These are phyloP conservation scores for Hyperoplus lanceolatus DNA, from an alignment of 2,797 vertebrate genomes.

Conservation along the genomic window DNA sequence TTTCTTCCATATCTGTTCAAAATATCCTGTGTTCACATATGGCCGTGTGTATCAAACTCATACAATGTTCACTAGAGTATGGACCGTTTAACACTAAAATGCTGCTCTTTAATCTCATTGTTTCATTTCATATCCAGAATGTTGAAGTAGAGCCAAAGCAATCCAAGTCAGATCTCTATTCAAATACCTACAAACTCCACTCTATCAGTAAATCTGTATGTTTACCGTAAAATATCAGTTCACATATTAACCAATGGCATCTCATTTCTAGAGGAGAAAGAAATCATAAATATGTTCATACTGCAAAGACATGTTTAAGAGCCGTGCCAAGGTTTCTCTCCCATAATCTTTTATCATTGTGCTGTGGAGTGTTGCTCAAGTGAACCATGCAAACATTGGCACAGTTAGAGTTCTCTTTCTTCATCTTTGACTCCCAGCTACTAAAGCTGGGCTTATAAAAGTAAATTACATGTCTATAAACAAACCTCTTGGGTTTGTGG, in stretches of 20 bases:
- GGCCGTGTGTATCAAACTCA: neutral
- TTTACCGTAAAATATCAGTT: constrained; percentile 38
- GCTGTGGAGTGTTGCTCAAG: constrained; percentile 34
- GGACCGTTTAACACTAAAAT: constrained; percentile 29
- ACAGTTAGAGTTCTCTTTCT: constrained; percentile 56
- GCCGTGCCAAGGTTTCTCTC: constrained; percentile 7
- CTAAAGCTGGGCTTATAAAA: constrained; percentile 79
- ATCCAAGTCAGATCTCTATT: constrained; percentile 46
- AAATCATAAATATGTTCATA: neutral
- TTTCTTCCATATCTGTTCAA: neutral
- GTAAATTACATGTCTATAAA: constrained; percentile 84
- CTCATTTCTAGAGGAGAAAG: constrained; percentile 1
- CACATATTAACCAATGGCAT: constrained; percentile 7
- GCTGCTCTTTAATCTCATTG: constrained; percentile 47
- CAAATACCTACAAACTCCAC: constrained; percentile 44
- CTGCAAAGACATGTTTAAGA: constrained; percentile 18
- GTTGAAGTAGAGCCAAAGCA: constrained; percentile 52
- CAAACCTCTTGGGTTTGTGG: constrained; percentile 72
- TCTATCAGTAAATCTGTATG: constrained; percentile 38
- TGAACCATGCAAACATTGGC: constrained; percentile 46
- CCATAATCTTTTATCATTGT: constrained; percentile 38
- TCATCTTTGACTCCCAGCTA: constrained; percentile 55
- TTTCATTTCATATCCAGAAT: constrained; percentile 40
- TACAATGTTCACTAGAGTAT: constrained; percentile 7
- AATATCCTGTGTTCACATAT: no score